Evolutionary conservation across 2,888 invertebrate genomes (phyloP).

Genomic region (Eupeodes luniger): DNA sequence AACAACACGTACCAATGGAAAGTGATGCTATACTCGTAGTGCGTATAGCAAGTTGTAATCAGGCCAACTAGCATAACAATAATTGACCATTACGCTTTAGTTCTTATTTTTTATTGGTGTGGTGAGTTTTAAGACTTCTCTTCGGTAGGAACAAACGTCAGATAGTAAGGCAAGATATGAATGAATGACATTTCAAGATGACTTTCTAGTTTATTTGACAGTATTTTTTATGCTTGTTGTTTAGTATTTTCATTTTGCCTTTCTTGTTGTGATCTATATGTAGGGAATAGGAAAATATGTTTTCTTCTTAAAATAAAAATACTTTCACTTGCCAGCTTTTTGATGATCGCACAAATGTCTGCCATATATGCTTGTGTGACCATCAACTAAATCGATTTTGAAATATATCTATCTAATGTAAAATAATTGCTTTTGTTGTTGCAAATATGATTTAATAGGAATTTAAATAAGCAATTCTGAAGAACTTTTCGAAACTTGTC

Average conservation of each 20-base stretch:
- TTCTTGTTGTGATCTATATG: neutral
- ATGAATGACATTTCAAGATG: conserved; percentile 59
- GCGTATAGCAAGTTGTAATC: conserved; percentile 52
- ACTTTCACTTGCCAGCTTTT: conserved; percentile 58
- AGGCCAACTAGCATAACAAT: conserved; percentile 71
- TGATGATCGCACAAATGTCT: conserved; percentile 4
- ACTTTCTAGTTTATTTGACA: conserved; percentile 69
- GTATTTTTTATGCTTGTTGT: conserved; percentile 48
- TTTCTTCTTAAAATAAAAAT: conserved; percentile 24
- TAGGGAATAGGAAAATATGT: conserved; percentile 23
- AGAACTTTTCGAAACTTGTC: too few species aligned
- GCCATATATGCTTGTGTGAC: too few species aligned
- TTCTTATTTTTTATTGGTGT: conserved; percentile 9
- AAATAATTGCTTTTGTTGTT: neutral
- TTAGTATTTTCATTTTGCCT: neutral
- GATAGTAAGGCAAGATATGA: conserved; percentile 29
- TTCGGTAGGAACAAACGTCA: neutral
- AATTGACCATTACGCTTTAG: conserved; percentile 66
- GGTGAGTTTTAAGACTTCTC: conserved; percentile 45
- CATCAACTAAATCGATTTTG: conserved; percentile 1
- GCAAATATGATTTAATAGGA: too few species aligned
- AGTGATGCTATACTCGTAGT: conserved; percentile 52
- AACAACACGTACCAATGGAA: conserved; percentile 67
- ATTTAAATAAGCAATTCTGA: too few species aligned
- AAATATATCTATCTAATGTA: neutral